Base-by-base conservation (phyloP, 2,797 vertebrate species). In the Danio kyathit region DNA sequence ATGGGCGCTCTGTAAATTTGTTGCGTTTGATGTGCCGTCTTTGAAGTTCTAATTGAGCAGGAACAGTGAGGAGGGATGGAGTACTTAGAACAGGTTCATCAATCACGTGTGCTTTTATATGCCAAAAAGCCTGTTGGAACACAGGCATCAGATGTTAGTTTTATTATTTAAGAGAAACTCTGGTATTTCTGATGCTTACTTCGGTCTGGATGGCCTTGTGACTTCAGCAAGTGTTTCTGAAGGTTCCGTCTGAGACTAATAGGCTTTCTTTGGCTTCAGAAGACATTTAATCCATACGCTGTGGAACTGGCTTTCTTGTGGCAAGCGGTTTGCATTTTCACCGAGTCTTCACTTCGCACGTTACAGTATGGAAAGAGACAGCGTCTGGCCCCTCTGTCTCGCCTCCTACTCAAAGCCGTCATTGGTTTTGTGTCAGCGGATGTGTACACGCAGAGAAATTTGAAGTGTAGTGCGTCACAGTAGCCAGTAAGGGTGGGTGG, bases 21-120 rank as follows among this genome's bases (percentile, higher is more conserved):
- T 60, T 43, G 65, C 43, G 79, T 89, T 88, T 92, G 89, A 92
- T 90, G 87, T 85, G 21, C 82, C 6, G 76, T 84, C 89, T 93
- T 90, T 92, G 89, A 90, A 92, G 88, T 91, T 89, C 88, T 91
- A 88, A 90, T 87, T 87, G 80, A 84, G 84, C 81, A 75, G 88
- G 82, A 83, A 88, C 60, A 88, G 56, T 61, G 54, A 17, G 12
- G 43, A 56, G 65, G 64, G 13, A 71, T 38, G 13, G 44, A 70
- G 49, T 66, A n/a, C 56, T 41, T 52, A 11, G 7, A 74, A 73
- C 71, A 59, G 16, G 41, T 21, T 13, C 56, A 64, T 75, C 79
- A 79, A 7, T 81, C 65, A 72, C 41, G 5, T 64, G 29, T 48
- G 46, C 40, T 81, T 51, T 49, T 66, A 43, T 59, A 51, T 41